Base-by-base conservation (phyloP, 2,113 vertebrate species). In the Toxotes chatareus region DNA sequence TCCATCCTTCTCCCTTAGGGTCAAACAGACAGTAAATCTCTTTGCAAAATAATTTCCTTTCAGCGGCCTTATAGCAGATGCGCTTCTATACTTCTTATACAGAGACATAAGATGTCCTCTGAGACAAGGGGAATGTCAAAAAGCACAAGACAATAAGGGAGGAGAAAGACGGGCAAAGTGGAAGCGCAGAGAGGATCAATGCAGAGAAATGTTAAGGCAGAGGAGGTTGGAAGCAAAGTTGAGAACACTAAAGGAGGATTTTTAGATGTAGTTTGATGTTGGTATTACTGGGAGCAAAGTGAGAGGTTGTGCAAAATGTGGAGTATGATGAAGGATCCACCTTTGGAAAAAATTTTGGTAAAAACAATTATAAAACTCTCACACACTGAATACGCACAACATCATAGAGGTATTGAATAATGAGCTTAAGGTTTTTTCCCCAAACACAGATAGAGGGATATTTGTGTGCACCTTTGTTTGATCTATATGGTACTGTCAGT, bases 21-120 rank as follows among this genome's bases (percentile, higher is more conserved):
- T 90, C 76, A 76, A 90, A 87, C 62, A 71, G 64, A 11, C 75
- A 13, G 42, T 83, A 82, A 86, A 90, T 86, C 86, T 77, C 75
- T 70, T 65, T 64, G 67, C 62, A 80, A 76, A 90, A 83, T 57
- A 73, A 84, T 46, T 73, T 89, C 62, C 83, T 82, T 82, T 92
- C 19, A 88, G 55, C 57, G 1, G 55, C 72, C 76, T 68, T 38
- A 67, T 14, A 64, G 38, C 61, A 77, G 27, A 85, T 68, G 34
- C 44, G 78, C 73, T 57, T 49, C 42, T 46, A 47, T 68, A 61
- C 47, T 62, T 72, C 63, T 61, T 36, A 81, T 60, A 76, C 57
- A 70, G 44, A 72, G 38, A 67, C 49, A 32, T 32, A 76, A 46
- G 21, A 79, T 60, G 73, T 80, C 69, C 40, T 80, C 6, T 0